Percentiles rank a stretch among this genome's conserved stretches.
These are phyloP conservation scores for Spodoptera litura DNA, from an alignment of 1,140 invertebrate genomes.

Conservation along the genomic window DNA sequence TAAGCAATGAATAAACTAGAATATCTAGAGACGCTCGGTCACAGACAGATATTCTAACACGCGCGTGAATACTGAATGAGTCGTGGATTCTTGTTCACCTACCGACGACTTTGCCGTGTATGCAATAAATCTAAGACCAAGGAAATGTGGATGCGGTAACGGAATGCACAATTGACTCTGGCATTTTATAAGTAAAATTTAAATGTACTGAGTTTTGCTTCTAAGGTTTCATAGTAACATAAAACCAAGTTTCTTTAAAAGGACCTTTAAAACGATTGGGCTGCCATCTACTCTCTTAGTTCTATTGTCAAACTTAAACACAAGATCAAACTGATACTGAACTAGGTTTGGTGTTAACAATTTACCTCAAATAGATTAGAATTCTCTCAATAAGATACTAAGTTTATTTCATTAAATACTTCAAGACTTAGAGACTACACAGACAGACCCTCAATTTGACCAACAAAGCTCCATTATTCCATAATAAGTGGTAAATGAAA, in stretches of 20 bases:
- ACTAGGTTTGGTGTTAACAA: too few relatives aligned
- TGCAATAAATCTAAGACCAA: not conserved
- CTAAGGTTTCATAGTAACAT: too few relatives aligned
- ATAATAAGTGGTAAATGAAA: slow-evolving; percentile 19
- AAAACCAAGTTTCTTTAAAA: too few relatives aligned
- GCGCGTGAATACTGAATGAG: slow-evolving; percentile 36
- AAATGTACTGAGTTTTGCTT: too few relatives aligned
- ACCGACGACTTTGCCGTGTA: slow-evolving; percentile 22
- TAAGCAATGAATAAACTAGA: slow-evolving; percentile 17
- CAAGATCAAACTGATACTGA: too few relatives aligned
- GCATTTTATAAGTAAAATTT: too few relatives aligned
- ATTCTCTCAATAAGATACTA: not conserved
- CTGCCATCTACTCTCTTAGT: too few relatives aligned
- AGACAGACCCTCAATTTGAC: not conserved
- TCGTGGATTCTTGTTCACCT: not conserved
- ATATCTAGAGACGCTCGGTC: slow-evolving; percentile 13
- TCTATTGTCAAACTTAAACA: too few relatives aligned
- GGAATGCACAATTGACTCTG: too few relatives aligned
- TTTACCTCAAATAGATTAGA: not conserved
- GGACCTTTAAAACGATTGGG: too few relatives aligned
- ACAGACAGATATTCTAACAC: slow-evolving; percentile 13
- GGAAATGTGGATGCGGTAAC: not conserved
- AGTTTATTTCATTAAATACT: not conserved
- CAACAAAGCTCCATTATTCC: slow-evolving; percentile 20
- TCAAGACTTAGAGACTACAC: not conserved